Percentiles rank a stretch among this genome's conserved stretches.
These are phyloP conservation scores for Riparia riparia DNA, from an alignment of 2,113 vertebrate species.

Conservation along the genomic window DNA sequence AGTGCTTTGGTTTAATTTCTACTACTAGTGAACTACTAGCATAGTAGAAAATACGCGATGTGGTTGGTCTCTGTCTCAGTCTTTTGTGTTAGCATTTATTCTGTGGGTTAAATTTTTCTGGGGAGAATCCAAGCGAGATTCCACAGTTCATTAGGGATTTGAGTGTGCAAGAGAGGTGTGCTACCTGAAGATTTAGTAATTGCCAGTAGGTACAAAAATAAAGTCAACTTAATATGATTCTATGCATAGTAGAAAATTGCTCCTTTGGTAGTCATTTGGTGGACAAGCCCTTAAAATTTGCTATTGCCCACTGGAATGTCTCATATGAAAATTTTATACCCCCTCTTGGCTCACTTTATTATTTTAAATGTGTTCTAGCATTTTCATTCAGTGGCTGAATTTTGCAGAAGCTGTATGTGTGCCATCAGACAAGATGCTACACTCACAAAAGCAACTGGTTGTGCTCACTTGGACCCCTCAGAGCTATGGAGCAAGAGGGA, in stretches of 20 bases:
- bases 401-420: neutral
- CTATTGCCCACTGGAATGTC: neutral
- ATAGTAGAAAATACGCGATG: neutral
- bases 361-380: neutral
- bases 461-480: neutral
- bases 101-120: neutral
- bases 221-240: neutral
- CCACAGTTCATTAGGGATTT: neutral
- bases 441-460: neutral
- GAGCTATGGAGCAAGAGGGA: neutral
- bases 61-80: neutral
- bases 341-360: neutral
- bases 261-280: neutral
- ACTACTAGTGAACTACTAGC: neutral
- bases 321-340: neutral
- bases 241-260: neutral
- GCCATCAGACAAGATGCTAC: neutral
- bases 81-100: neutral
- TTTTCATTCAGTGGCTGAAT: neutral
- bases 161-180: neutral
- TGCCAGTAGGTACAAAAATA: neutral
- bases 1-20: neutral
- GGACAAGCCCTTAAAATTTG: neutral
- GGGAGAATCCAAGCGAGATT: neutral
- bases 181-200: neutral